Evolutionary conservation across 2,113 vertebrate species (phyloP).

Genomic region (Lonchura striata): DNA sequence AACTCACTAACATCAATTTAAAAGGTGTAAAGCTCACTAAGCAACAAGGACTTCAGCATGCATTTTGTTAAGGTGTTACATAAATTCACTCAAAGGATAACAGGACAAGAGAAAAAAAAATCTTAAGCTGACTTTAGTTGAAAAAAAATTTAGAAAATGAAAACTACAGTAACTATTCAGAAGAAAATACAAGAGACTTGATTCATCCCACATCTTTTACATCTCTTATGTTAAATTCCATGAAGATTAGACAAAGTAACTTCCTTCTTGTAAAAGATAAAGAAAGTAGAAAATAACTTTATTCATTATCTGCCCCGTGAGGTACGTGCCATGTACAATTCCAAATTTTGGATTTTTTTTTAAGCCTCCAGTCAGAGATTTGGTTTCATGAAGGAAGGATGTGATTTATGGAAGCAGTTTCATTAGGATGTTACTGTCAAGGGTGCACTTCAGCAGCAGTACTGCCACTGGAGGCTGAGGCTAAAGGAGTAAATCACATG

Average conservation of each 20-base stretch:
- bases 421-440: neutral
- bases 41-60: fast-evolving
- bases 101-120: neutral
- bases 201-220: neutral
- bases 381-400: neutral
- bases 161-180: neutral
- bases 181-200: neutral
- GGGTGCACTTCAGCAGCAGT: neutral
- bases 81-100: neutral
- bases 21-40: neutral
- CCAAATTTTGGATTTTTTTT: neutral
- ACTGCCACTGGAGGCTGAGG: neutral
- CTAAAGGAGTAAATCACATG: neutral
- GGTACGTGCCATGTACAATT: neutral
- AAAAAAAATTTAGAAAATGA: neutral
- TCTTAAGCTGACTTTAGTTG: neutral
- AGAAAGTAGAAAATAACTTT: neutral
- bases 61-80: neutral
- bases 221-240: neutral
- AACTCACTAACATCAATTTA: neutral
- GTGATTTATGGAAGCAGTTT: neutral
- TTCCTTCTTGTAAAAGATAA: neutral
- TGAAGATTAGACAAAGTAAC: neutral
- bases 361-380: neutral
- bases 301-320: neutral